Base-by-base conservation (phyloP, 2,113 vertebrate genomes). In the Ceyx cyanopectus region DNA sequence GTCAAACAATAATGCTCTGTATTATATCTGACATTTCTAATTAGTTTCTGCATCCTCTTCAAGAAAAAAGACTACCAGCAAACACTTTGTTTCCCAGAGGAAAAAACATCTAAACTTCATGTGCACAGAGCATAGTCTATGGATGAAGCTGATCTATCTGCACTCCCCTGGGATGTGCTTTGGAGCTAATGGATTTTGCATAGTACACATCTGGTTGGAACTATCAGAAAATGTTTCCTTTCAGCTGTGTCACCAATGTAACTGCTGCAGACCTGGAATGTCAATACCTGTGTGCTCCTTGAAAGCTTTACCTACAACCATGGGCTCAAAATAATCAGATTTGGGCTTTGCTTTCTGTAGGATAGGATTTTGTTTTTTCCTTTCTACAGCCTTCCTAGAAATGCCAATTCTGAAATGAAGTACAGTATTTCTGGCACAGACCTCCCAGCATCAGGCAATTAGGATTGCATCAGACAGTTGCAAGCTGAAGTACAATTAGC, bases 21-120 rank as follows among this genome's bases (percentile, higher is more conserved):
- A 89, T 73, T 60, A 76, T n/a, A 92, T 92, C 77, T 96, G 95
- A 91, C 94, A 95, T 92, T 93, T 95, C 80, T 93, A 97, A 97
- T 97, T 95, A 96, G 89, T 87, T 94, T 93, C 80, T 74, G 81
- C 67, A 69, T 89, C 83, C 82, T 89, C 94, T 81, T 94, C 65
- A 87, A 91, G 57, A 79, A 94, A 87, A 89, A 94, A 81, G 75
- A 76, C 62, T 96, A 86, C 74, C 67, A 95, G 60, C 66, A 87
- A 92, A 72, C 53, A 65, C 65, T 93, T 91, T 67, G 58, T 76
- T 92, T 96, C 93, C 91, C 58, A 81, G 94, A 85, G 95, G 87
- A 94, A 93, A 75, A 95, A 68, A 46, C 32, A 79, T 79, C 89
- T 82, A 85, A 45, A 80, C 76, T 92, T 66, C 74, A 85, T 85